phyloP scores from a whole-genome alignment of 2,113 vertebrate species.

The Pleuronectes platessa region DNA sequence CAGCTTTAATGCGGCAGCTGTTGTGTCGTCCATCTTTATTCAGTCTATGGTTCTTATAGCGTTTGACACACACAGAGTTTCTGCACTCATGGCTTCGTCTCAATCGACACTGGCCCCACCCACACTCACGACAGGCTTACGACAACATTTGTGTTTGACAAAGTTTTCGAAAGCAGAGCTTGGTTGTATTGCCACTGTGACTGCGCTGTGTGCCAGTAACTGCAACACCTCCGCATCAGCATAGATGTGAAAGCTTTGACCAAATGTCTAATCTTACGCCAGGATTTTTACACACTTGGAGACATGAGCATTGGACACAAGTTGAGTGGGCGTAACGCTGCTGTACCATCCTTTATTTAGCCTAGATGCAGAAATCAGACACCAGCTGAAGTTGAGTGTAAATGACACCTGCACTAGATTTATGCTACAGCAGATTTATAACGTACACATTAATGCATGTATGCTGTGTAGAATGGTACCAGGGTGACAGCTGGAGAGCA shows the following conservation, averaged over 20 bases:
- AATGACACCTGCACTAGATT: constrained; percentile 41
- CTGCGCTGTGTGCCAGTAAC: constrained; percentile 9
- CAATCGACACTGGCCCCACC: background rate
- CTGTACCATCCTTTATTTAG: constrained; percentile 60
- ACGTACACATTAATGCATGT: constrained; percentile 36
- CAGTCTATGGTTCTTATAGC: too few species aligned
- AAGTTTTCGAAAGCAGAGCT: constrained; percentile 6
- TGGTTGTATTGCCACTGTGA: too few species aligned
- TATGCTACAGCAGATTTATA: constrained; percentile 55
- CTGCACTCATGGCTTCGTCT: constrained; percentile 23
- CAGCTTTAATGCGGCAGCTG: too few species aligned
- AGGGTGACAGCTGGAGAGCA: constrained; percentile 6
- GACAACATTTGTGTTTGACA: constrained; percentile 34
- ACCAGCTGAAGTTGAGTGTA: constrained; percentile 33
- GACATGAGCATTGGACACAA: constrained; percentile 49
- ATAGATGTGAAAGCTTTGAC: constrained; percentile 7
- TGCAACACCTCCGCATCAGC: constrained; percentile 24
- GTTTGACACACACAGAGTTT: constrained; percentile 15
- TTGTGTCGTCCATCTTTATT: too few species aligned
- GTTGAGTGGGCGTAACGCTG: constrained; percentile 58
- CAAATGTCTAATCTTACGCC: constrained; percentile 27
- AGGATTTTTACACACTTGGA: constrained; percentile 54
- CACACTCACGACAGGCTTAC: constrained; percentile 7
- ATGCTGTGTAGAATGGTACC: background rate
- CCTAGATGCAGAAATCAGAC: constrained; percentile 40